Base-by-base conservation (phyloP, 2,797 vertebrate species). In the Siniperca obscura region DNA sequence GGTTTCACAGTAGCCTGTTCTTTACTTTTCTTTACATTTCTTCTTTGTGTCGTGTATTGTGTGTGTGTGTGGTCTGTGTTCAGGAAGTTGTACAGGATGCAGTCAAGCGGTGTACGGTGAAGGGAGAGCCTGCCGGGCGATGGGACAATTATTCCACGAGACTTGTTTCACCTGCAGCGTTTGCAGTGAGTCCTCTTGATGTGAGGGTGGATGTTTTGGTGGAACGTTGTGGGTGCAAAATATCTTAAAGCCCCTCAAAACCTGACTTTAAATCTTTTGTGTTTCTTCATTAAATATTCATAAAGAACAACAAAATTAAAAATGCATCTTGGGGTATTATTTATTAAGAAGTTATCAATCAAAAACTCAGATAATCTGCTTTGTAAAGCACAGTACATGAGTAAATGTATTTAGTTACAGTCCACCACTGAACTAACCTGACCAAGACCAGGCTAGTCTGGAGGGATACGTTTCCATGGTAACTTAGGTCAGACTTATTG, bases 91-190 rank as follows among this genome's bases (percentile, higher is more conserved):
- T 27, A 73, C 50, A 0, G 73, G 83, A 71, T 94, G 93, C 86
- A 74, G 80, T 1, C 60, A 84, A 78, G 85, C 76, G 0, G 88
- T 94, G 65, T 60, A 65, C 2, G 34, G 83, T 2, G 70, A 67
- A 21, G 89, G 56, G 2, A 80, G 46, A 85, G 97, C 95, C 74
- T 98, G 97, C 74, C 94, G 93, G 80, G 97, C 97, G n/a, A 96
- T 98, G 97, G 97, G 97, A 65, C 91, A 86, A 78, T 94, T 98
- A 75, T 98, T 96, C 91, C 97, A 98, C 0, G 90, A 95, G 0
- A 42, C 88, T 0, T 98, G 97, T 90, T 98, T 98, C 91, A 97
- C 95, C 89, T 98, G 97, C 5, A 94, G 95, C 1, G 83, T 95
- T 53, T 97, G 97, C 87, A 68, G 94, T 94, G 83, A 93, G 93